Conservation (phyloP, 2,797 vertebrate genomes). For the Onychomys arenicola region DNA sequence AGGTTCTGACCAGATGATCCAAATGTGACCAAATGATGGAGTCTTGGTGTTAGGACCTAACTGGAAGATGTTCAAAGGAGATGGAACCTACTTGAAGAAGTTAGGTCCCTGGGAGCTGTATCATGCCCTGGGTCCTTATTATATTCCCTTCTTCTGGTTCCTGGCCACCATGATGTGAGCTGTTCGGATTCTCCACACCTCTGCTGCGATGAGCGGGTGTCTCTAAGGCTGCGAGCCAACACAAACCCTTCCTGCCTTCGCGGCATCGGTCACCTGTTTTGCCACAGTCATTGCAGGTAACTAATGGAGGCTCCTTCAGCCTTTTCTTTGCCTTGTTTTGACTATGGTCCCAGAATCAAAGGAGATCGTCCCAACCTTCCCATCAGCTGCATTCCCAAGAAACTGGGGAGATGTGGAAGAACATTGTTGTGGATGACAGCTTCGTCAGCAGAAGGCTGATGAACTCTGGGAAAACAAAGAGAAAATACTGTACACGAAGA, state of each 20-base stretch:
- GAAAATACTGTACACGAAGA: not conserved
- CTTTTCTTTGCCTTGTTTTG: not conserved
- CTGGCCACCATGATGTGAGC: not conserved
- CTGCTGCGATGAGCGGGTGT: not conserved
- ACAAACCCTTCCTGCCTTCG: not conserved
- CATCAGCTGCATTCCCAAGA: not conserved
- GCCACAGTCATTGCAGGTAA: not conserved
- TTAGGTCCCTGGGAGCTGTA: not conserved
- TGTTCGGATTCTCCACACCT: not conserved
- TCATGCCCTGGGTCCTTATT: not conserved
- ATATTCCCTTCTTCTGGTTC: not conserved
- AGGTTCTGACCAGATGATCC: not conserved
- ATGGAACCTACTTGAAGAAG: not conserved
- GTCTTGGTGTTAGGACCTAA: too few relatives aligned
- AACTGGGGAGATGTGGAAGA: not conserved
- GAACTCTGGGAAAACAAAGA: not conserved
- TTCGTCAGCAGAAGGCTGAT: not conserved
- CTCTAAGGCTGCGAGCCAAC: not conserved
- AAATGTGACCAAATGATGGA: not conserved
- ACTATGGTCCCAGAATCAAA: not conserved
- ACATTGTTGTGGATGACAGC: not conserved
- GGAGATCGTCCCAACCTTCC: not conserved
- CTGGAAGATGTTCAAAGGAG: not conserved
- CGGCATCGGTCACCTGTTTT: too few relatives aligned
- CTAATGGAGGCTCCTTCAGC: not conserved